A percentile compares a stretch with the other conserved stretches of the same genome.
These are phyloP conservation scores for Phyllopteryx taeniolatus DNA, from an alignment of 2,113 vertebrate species.

Conservation along the genomic window DNA sequence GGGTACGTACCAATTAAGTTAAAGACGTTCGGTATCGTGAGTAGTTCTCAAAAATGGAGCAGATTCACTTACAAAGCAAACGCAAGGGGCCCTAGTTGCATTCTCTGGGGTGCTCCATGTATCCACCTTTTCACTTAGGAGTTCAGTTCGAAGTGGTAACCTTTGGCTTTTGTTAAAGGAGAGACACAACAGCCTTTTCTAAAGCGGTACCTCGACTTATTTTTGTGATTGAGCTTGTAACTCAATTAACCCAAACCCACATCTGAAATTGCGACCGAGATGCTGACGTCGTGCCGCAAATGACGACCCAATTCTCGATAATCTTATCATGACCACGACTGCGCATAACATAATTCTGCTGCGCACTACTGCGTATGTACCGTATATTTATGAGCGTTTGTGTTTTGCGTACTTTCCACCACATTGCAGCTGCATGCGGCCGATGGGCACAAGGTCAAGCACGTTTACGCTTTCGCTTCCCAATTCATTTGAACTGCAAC, in stretches of 20 bases:
- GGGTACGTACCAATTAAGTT: not conserved
- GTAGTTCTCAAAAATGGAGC: not conserved
- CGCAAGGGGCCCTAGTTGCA: not conserved
- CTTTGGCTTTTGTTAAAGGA: too few relatives aligned
- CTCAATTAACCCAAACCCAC: too few relatives aligned
- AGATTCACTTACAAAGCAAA: not conserved
- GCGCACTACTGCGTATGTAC: not conserved
- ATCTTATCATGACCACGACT: too few relatives aligned
- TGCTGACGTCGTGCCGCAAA: too few relatives aligned
- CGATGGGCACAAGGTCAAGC: constrained; percentile 34
- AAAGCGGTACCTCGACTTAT: too few relatives aligned
- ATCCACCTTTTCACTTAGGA: too few relatives aligned
- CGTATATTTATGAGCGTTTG: not conserved
- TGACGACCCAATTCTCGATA: too few relatives aligned
- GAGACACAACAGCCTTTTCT: too few relatives aligned
- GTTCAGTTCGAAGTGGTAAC: too few relatives aligned
- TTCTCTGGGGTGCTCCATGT: not conserved
- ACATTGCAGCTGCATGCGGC: not conserved
- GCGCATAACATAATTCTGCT: too few relatives aligned
- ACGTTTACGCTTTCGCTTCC: constrained; percentile 39
- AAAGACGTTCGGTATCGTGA: not conserved
- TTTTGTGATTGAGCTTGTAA: too few relatives aligned
- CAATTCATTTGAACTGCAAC: constrained; percentile 42
- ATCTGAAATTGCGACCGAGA: too few relatives aligned
- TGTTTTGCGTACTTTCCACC: not conserved